Conservation (phyloP, 2,888 invertebrate species). For the Sesamia inferens region DNA sequence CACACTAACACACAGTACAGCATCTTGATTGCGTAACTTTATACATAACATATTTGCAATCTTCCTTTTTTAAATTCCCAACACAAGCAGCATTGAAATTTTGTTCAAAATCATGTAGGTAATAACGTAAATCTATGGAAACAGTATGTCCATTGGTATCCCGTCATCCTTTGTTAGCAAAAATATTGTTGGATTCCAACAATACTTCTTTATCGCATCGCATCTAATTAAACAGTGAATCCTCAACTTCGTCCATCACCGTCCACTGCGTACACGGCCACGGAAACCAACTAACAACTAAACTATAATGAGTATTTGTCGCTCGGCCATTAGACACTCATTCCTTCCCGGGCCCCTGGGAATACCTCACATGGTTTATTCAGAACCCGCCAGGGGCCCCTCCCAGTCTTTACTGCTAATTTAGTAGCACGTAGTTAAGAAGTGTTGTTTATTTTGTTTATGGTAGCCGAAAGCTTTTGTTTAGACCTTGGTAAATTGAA, state of each 20-base stretch:
- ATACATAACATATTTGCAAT: no score
- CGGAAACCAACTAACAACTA: conserved; percentile 24
- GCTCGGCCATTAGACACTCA: conserved; percentile 54
- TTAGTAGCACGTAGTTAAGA: conserved; percentile 54
- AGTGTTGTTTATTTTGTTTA: conserved; percentile 54
- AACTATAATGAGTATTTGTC: conserved; percentile 65
- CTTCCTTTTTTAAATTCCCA: no score
- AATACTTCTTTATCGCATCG: not conserved
- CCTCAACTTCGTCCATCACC: conserved; percentile 12
- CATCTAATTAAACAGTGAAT: not conserved
- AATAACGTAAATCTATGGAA: no score
- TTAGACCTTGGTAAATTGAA: not conserved
- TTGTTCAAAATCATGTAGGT: no score
- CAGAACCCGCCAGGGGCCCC: conserved; percentile 53
- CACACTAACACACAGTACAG: no score
- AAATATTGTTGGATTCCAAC: not conserved
- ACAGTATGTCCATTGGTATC: not conserved
- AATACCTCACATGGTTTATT: conserved; percentile 66
- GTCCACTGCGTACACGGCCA: conserved; percentile 15
- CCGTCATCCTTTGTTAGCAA: not conserved
- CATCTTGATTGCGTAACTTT: no score
- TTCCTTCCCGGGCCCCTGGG: conserved; percentile 50
- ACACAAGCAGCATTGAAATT: no score
- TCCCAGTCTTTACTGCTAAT: conserved; percentile 61
- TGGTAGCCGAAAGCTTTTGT: conserved; percentile 9